Conservation (phyloP, 1,140 invertebrate species). For the Drosophila busckii region DNA sequence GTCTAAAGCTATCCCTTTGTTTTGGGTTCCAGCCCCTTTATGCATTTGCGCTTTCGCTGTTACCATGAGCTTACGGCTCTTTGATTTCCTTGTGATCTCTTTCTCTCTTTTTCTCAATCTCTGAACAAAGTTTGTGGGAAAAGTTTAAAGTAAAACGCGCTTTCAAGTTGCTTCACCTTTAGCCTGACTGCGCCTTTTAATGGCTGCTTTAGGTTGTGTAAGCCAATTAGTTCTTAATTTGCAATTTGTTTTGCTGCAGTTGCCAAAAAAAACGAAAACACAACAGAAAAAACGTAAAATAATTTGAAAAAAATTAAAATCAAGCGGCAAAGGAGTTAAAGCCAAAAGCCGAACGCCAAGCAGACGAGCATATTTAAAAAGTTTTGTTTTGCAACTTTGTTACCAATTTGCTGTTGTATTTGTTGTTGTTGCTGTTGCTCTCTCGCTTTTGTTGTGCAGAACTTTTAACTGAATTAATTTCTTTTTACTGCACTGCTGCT, state of each 20-base stretch:
- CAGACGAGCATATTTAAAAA: conserved; percentile 76
- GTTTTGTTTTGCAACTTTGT: conserved; percentile 67
- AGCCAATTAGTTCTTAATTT: conserved; percentile 77
- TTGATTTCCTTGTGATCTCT: conserved; percentile 60
- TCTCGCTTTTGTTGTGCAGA: conserved; percentile 61
- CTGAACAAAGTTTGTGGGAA: conserved; percentile 47
- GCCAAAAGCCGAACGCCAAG: conserved; percentile 61
- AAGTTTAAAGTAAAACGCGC: conserved; percentile 65
- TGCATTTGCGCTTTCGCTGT: conserved; percentile 15
- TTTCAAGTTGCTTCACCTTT: conserved; percentile 23
- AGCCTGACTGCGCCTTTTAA: conserved; percentile 44
- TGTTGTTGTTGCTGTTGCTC: conserved; percentile 15
- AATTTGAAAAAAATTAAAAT: conserved; percentile 15
- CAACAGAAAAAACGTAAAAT: neutral
- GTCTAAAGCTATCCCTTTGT: too few relatives aligned
- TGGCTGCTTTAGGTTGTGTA: conserved; percentile 73
- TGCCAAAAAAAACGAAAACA: conserved; percentile 19
- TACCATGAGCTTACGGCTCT: conserved; percentile 30
- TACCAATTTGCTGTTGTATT: conserved; percentile 24
- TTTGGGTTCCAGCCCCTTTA: conserved; percentile 4
- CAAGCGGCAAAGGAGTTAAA: conserved; percentile 55
- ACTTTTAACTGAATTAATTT: conserved; percentile 77
- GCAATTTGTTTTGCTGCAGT: conserved; percentile 76
- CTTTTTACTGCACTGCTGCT: conserved; percentile 60
- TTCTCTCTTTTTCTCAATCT: too few relatives aligned